Conservation (phyloP, 2,113 vertebrate genomes). For the Cyphomyrus plagiostoma region DNA sequence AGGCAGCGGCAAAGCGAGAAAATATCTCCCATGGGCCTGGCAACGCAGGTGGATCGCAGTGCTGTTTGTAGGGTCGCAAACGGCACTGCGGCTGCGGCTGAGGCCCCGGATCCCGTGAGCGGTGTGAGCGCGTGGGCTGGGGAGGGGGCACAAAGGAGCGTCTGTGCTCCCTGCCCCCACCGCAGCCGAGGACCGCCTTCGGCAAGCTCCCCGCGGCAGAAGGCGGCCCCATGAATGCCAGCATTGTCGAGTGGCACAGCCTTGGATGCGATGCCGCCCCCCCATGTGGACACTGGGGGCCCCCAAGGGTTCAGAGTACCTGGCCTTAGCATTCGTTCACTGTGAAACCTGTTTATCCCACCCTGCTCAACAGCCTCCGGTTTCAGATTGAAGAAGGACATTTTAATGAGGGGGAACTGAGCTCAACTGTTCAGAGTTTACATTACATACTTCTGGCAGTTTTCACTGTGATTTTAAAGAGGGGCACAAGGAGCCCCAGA, state of each 20-base stretch:
- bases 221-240: not conserved
- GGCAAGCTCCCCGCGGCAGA: not conserved
- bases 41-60: not conserved
- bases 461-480: not conserved
- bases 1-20: not conserved
- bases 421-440: not conserved
- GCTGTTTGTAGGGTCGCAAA: not conserved
- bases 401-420: not conserved
- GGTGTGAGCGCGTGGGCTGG: not conserved
- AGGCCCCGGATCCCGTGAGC: not conserved
- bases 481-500: not conserved
- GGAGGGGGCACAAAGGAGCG: not conserved
- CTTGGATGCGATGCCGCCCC: not conserved
- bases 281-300: not conserved
- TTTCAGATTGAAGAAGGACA: not conserved
- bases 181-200: not conserved
- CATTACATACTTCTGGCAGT: not conserved
- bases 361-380: not conserved
- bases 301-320: not conserved
- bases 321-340: not conserved
- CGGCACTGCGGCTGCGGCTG: not conserved
- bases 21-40: not conserved
- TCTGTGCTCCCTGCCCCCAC: not conserved
- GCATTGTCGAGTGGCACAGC: not conserved
- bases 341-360: not conserved